Evolutionary conservation across 2,113 vertebrate species (phyloP), one percentile per base, ranked within the genome.

Genomic region (Rhineura floridana): DNA sequence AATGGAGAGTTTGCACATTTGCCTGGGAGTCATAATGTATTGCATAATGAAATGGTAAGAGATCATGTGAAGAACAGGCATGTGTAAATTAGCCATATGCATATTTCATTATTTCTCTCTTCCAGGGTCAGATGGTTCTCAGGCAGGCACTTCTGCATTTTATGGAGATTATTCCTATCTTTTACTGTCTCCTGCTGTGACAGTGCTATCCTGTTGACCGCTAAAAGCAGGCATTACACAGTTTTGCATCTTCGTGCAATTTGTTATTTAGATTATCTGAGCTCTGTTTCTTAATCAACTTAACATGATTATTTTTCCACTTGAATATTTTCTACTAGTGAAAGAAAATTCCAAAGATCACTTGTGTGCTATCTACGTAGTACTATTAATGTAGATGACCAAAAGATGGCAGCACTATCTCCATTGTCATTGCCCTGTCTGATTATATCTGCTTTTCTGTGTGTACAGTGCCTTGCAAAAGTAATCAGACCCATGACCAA

Each of bases 361-460:
- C 69, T 72, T 81, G 19, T 59, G 12, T n/a, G 76, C n/a, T 28
- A 19, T 69, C 44, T 21, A 73, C 12, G 0, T 36, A 0, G 4
- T 81, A 3, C 69, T 82, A 11, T 25, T 87, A 92, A 87, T 77
- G 1, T 0, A 0, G 2, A 82, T 2, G 72, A 79, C 91, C 96
- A 87, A 97, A 17, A 95, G 96, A 95, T 96, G 97, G 96, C 97
- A 95, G 97, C 93, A 90, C 78, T 48, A 1, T 63, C 95, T 75
- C n/a, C 95, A 0, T 65, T 11, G 80, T 93, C 65, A 85, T 30
- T 0, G 72, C 0, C 0, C 69, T 0, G 39, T 3, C 69, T 33
- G 12, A 6, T n/a, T 15, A 0, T 3, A 7, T 48, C 59, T 10
- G 21, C 6, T 3, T 70, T 83, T 83, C 9, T 3, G 0, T 1